phyloP scores from a whole-genome alignment of 1,140 invertebrate species.

The Sinella curviseta region DNA sequence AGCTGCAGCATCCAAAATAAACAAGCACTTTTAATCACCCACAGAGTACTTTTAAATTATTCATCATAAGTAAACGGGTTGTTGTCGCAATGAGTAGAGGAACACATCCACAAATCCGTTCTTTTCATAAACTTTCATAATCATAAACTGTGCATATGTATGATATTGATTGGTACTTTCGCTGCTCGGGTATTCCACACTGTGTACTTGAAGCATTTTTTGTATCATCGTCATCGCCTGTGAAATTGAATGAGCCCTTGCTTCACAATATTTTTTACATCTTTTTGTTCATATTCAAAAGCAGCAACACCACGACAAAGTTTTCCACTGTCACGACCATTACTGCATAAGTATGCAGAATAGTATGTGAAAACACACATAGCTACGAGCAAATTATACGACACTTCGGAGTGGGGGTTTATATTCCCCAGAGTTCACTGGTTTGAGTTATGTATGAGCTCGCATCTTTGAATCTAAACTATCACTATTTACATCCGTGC shows the following conservation, averaged over 20 bases:
- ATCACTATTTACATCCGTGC: not conserved
- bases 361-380: not conserved
- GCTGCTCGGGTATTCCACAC: not conserved
- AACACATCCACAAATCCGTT: too few species aligned
- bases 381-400: not conserved
- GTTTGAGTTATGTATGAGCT: conserved; percentile 8
- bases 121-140: too few species aligned
- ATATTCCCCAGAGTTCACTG: not conserved
- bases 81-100: too few species aligned
- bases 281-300: not conserved
- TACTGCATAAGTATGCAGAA: not conserved
- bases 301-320: not conserved
- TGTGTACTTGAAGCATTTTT: not conserved
- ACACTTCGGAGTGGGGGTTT: not conserved
- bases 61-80: too few species aligned
- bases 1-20: too few species aligned
- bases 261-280: not conserved
- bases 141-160: not conserved
- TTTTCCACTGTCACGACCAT: not conserved
- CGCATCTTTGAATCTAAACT: conserved; percentile 9
- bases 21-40: too few species aligned
- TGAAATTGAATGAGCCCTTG: not conserved
- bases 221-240: not conserved
- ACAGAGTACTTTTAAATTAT: too few species aligned
- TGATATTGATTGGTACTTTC: not conserved